These are phyloP conservation scores for Schizaphis graminum DNA, from an alignment of 2,888 invertebrate species.

Conservation along the genomic window DNA sequence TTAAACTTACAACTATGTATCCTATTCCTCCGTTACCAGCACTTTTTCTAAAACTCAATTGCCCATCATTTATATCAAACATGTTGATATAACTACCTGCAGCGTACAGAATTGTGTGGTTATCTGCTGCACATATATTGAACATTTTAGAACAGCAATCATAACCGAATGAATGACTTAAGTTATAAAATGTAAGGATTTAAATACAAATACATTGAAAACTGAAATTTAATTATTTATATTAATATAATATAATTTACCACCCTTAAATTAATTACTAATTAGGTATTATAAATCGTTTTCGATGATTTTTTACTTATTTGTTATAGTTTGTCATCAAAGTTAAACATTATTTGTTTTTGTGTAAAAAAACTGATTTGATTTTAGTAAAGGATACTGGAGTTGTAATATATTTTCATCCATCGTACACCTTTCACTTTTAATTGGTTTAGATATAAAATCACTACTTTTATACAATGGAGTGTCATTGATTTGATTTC, in stretches of 20 bases:
- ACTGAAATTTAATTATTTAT: conserved; percentile 40
- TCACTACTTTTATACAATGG: conserved; percentile 71
- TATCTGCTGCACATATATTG: conserved; percentile 84
- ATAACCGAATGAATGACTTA: conserved; percentile 88
- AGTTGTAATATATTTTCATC: conserved; percentile 77
- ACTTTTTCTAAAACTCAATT: conserved; percentile 80
- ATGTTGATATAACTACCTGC: conserved; percentile 88
- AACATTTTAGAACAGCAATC: conserved; percentile 82
- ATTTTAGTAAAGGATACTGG: conserved; percentile 77
- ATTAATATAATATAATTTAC: background rate
- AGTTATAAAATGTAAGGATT: too few species aligned
- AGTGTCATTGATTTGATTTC: background rate
- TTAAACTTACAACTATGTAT: conserved; percentile 78
- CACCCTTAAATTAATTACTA: background rate
- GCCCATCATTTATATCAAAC: conserved; percentile 78
- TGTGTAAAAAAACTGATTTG: background rate
- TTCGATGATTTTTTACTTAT: background rate
- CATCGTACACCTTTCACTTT: conserved; percentile 74
- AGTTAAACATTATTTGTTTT: background rate
- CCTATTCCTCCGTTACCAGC: conserved; percentile 86
- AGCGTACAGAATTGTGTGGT: conserved; percentile 81
- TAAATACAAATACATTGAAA: too few species aligned
- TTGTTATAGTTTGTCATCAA: background rate
- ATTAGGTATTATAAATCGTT: background rate
- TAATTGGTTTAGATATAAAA: conserved; percentile 75